Evolutionary conservation across 1,140 invertebrate species (phyloP), one percentile per base, ranked within the genome.

Genomic region (Rhagoletis zephyria): DNA sequence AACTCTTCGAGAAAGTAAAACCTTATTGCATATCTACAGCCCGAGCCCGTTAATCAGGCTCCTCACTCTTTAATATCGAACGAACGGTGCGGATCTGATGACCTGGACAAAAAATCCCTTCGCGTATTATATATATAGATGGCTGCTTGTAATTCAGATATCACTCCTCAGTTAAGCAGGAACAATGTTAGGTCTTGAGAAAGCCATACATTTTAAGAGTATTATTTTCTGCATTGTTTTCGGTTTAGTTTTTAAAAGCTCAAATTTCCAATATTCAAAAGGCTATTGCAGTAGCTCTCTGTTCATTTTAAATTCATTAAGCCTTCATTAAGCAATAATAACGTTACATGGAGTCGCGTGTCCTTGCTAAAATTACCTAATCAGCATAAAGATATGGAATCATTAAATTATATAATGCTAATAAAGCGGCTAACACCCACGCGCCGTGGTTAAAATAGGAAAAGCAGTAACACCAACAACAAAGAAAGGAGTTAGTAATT

Each of bases 341-440:
- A 56, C 48, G 16, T 14, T n/a, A 12, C 3, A 7, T n/a, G 3
- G 2, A 6, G 45, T 56, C 61, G 48, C 48, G 74, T 81, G 74
- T 81, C 48, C 74, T 81, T 51, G 48, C 74, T 56, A 81, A 81
- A 81, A 81, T 81, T 81, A 81, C 74, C 74, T 81, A 81, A 81
- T 81, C 74, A 81, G 16, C 74, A 81, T 81, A 56, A 81, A 81
- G 74, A 81, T 81, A 81, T 81, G 48, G 56, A 81, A 59, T 81
- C 48, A 81, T 81, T 81, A 81, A 12, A 81, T 81, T 81, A 81
- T 81, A 81, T 81, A 81, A 81, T 7, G 74, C 74, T 81, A 81
- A 56, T 81, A 81, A 81, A 81, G 48, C n/a, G 4, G 45, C 74
- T 19, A 81, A 59, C n/a, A 7, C 7, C 74, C 16, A 74, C 9